Evolutionary conservation across 2,113 vertebrate species (phyloP), one percentile per base, ranked within the genome.

Genomic region (Nothoprocta perdicaria): DNA sequence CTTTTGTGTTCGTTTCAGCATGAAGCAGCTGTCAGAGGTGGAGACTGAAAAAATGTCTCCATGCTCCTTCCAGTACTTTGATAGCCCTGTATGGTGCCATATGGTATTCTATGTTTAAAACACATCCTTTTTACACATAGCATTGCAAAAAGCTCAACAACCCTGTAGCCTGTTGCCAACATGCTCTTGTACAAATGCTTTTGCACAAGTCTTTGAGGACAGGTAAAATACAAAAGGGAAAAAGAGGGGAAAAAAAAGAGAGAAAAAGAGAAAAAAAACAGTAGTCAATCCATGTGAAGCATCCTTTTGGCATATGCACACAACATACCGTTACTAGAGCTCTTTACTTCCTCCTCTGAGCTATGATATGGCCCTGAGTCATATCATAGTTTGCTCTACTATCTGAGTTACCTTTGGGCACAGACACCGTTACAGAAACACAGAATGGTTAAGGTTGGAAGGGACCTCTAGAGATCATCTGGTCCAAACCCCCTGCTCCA

Each of bases 81-180:
- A 50, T 16, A 84, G 38, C 3, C 31, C 19, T 71, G 15, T 31
- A 22, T 48, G 53, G 48, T 57, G 40, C 19, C 61, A 50, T 9
- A 17, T 16, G 15, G 45, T 45, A 15, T 45, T 45, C 15, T 15
- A 45, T 17, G 45, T 45, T 45, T 45, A 12, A 43, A 71, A 12
- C 13, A 23, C 7, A 24, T 16, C 41, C 12, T 57, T 79, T 45
- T 65, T 52, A 72, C 3, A 57, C 4, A 10, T 0, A 50, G 23
- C 2, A 1, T 15, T 27, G 13, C 2, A 23, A 65, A 78, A 79
- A 38, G 5, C 48, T 79, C 68, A 46, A 27, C 23, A 43, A 1
- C 5, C 4, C 0, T 52, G 33, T 33, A 61, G 19, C 65, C 31
- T 33, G 31, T 0, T 0, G 23, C 21, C 67, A 58, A 55, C 0